Evolutionary conservation across 2,888 invertebrate genomes (phyloP).

Genomic region (Arrhopalites spinosus): DNA sequence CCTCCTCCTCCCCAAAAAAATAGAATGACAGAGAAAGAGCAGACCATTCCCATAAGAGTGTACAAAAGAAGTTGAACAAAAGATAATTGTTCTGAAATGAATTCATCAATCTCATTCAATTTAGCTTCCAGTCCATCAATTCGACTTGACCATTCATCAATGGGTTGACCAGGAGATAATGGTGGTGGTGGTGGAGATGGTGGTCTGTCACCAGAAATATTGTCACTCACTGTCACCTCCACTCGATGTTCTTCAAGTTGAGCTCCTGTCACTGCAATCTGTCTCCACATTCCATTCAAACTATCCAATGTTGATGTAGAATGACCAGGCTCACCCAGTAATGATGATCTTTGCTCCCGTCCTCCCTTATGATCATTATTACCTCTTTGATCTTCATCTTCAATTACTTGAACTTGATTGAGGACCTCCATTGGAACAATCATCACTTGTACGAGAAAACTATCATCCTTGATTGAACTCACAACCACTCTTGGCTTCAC

Average conservation of each 20-base stretch:
- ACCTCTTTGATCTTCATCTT: constrained; percentile 14
- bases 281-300: constrained; percentile 17
- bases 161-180: background rate
- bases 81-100: constrained; percentile 22
- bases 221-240: background rate
- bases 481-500: constrained; percentile 1
- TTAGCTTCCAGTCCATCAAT: constrained; percentile 9
- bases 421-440: background rate
- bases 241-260: constrained; percentile 2
- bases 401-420: background rate
- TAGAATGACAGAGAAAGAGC: background rate
- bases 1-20: background rate
- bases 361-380: background rate
- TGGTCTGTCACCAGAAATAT: background rate
- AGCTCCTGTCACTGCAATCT: background rate
- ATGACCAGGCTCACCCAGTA: constrained; percentile 19
- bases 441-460: constrained; percentile 33
- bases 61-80: constrained; percentile 21
- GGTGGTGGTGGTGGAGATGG: background rate
- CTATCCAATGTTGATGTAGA: constrained; percentile 7
- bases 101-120: constrained; percentile 17
- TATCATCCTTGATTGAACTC: background rate
- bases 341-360: background rate
- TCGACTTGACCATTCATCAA: background rate
- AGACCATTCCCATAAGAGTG: constrained; percentile 12